Conservation (phyloP, 2,797 vertebrate species). For the Halcyon badia region DNA sequence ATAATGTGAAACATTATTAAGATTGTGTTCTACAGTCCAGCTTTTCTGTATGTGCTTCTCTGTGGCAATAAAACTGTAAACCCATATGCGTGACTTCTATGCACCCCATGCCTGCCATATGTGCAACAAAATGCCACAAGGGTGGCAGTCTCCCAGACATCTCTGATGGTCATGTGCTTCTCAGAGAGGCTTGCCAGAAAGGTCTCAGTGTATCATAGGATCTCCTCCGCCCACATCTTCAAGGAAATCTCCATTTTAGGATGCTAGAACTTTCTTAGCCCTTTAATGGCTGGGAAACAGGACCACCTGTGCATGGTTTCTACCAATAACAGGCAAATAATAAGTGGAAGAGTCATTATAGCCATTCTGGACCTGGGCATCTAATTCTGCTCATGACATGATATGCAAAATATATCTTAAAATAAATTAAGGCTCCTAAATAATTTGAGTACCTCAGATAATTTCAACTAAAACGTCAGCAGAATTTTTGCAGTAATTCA, state of each 20-base stretch:
- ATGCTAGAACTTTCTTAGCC: accelerated
- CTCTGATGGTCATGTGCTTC: accelerated
- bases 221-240: accelerated
- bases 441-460: neutral
- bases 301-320: neutral
- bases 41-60: neutral
- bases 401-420: neutral
- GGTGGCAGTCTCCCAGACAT: neutral
- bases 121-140: neutral
- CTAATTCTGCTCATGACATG: neutral
- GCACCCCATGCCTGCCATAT: neutral
- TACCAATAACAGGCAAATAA: neutral
- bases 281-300: neutral
- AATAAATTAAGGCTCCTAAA: neutral
- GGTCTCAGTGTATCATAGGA: neutral
- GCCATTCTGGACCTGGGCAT: neutral
- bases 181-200: neutral
- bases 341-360: neutral
- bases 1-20: neutral
- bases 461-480: neutral
- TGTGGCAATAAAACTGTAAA: neutral
- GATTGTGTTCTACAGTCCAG: neutral
- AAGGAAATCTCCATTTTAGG: neutral
- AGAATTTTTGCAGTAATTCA: neutral
- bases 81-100: accelerated